Conservation (phyloP, 2,888 invertebrate genomes). For the Sarcophaga caerulescens region DNA sequence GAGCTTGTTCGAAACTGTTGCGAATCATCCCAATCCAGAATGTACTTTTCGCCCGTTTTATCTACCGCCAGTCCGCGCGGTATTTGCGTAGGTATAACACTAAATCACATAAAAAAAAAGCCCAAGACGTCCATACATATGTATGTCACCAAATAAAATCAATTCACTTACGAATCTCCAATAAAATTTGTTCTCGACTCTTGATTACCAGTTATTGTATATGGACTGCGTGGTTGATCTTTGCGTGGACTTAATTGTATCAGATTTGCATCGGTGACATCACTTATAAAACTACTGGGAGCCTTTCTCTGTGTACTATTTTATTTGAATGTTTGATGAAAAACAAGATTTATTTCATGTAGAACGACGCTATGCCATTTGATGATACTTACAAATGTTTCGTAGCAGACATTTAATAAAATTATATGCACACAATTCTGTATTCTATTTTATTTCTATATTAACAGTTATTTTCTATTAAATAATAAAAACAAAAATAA, state of each 20-base stretch:
- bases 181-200: slow-evolving; percentile 68
- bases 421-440: no score
- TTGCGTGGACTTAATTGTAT: slow-evolving; percentile 60
- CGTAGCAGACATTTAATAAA: no score
- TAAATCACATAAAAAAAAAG: neutral
- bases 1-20: neutral
- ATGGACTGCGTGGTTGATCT: slow-evolving; percentile 45
- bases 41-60: slow-evolving; percentile 64
- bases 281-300: slow-evolving; percentile 61
- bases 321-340: neutral
- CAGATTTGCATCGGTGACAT: slow-evolving; percentile 43
- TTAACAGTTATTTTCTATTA: no score
- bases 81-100: slow-evolving; percentile 42
- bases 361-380: no score
- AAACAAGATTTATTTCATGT: no score
- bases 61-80: slow-evolving; percentile 62
- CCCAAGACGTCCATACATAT: no score
- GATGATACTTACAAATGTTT: no score
- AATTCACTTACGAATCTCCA: slow-evolving; percentile 61
- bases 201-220: slow-evolving; percentile 39
- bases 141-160: neutral
- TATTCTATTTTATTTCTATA: no score
- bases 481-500: neutral
- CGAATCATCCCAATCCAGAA: slow-evolving; percentile 52
- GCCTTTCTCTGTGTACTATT: slow-evolving; percentile 51